Percentiles rank a stretch among this genome's conserved stretches.
phyloP scores from a whole-genome alignment of 1,140 invertebrate genomes.

The Ridgeia piscesae region DNA sequence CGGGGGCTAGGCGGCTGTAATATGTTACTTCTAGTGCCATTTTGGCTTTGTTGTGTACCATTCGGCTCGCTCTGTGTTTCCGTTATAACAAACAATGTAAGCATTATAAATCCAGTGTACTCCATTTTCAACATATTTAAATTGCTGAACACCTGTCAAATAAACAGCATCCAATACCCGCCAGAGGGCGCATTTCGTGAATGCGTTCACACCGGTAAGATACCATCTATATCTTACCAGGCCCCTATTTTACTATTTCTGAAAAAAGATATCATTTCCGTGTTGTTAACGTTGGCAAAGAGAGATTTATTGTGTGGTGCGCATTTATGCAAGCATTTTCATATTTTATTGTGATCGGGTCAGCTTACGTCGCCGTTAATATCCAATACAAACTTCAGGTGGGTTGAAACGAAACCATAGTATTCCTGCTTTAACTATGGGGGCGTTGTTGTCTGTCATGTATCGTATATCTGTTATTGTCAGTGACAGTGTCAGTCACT shows the following conservation, averaged over 20 bases:
- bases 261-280: slow-evolving; percentile 23
- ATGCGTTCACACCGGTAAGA: neutral
- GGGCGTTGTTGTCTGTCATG: neutral
- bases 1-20: neutral
- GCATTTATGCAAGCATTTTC: neutral
- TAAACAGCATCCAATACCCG: neutral
- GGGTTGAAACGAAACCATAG: neutral
- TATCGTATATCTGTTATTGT: neutral
- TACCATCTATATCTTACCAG: neutral
- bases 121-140: neutral
- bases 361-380: neutral
- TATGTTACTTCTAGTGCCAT: neutral
- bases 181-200: neutral
- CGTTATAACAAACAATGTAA: neutral
- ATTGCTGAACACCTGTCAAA: neutral
- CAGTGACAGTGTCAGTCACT: too few relatives aligned
- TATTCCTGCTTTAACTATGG: neutral
- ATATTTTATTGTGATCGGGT: neutral
- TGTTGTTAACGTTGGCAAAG: neutral
- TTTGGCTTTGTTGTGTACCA: neutral
- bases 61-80: neutral
- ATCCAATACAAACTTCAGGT: neutral
- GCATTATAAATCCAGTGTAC: neutral
- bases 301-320: slow-evolving; percentile 6
- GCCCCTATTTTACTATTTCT: slow-evolving; percentile 25